These are phyloP conservation scores for Ceratotherium simum DNA, from an alignment of 2,113 vertebrate species.

Conservation along the genomic window DNA sequence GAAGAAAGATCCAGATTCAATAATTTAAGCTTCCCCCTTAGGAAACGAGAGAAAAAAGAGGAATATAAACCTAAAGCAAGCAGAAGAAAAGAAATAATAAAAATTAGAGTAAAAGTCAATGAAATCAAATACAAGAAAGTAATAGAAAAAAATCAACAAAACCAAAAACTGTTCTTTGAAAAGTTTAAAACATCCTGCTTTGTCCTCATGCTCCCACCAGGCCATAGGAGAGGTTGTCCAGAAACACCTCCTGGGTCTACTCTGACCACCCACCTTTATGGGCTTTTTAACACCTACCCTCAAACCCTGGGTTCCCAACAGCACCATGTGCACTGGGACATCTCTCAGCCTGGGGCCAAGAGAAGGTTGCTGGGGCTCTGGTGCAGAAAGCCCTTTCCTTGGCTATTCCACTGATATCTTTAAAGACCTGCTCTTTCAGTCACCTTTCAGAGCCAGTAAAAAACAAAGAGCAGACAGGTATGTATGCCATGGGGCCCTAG, in stretches of 20 bases:
- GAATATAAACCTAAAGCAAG: not conserved
- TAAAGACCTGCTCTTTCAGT: not conserved
- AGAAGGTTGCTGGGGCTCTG: no score
- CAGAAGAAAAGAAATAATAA: not conserved
- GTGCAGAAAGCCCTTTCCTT: no score
- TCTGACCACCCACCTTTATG: not conserved
- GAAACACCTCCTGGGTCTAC: not conserved
- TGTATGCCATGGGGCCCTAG: not conserved
- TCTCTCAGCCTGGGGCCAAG: fast-evolving
- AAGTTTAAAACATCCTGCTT: not conserved
- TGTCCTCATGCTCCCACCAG: not conserved
- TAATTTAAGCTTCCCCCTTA: not conserved
- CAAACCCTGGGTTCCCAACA: not conserved
- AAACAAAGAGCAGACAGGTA: not conserved
- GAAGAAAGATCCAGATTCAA: not conserved
- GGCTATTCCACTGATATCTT: not conserved
- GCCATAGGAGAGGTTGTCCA: not conserved
- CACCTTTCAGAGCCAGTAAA: not conserved
- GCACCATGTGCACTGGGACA: no score
- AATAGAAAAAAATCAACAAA: not conserved
- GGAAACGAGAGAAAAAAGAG: not conserved
- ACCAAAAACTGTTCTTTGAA: not conserved
- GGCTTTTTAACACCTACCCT: not conserved
- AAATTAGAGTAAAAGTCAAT: not conserved
- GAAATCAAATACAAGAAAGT: not conserved